Conservation (phyloP, 2,888 invertebrate species). For the Synanthedon tipuliformis region DNA sequence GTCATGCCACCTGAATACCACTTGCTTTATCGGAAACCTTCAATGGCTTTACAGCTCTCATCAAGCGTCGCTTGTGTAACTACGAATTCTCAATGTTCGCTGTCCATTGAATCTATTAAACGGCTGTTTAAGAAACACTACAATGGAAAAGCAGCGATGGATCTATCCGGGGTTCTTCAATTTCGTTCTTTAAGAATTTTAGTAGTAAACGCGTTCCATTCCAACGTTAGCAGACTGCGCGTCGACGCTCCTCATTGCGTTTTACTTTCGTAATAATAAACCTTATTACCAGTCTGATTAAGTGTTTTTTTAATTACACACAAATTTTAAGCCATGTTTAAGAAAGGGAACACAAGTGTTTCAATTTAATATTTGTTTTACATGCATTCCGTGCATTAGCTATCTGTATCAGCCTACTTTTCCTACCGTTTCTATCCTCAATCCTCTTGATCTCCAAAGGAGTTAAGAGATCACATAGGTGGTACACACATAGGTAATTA, state of each 20-base stretch:
- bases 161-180: no score
- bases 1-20: background rate
- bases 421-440: no score
- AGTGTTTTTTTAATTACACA: no score
- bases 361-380: slow-evolving; percentile 11
- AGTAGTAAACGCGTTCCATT: slow-evolving; percentile 7
- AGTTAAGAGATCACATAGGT: no score
- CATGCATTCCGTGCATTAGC: slow-evolving; percentile 12
- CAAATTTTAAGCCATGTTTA: slow-evolving; percentile 9
- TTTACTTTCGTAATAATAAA: background rate
- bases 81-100: slow-evolving; percentile 12
- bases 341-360: slow-evolving; percentile 6
- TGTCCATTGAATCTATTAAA: slow-evolving; percentile 11
- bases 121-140: no score
- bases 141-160: no score
- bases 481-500: no score
- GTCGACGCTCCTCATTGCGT: slow-evolving; percentile 22
- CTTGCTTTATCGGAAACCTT: slow-evolving; percentile 17
- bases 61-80: slow-evolving; percentile 3
- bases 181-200: no score
- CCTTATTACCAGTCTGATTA: no score
- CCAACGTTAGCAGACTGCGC: slow-evolving; percentile 29
- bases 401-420: no score
- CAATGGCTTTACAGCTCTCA: slow-evolving; percentile 10
- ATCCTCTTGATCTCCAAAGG: no score